Conservation (phyloP, 2,113 vertebrate genomes). For the Ursus arctos region DNA sequence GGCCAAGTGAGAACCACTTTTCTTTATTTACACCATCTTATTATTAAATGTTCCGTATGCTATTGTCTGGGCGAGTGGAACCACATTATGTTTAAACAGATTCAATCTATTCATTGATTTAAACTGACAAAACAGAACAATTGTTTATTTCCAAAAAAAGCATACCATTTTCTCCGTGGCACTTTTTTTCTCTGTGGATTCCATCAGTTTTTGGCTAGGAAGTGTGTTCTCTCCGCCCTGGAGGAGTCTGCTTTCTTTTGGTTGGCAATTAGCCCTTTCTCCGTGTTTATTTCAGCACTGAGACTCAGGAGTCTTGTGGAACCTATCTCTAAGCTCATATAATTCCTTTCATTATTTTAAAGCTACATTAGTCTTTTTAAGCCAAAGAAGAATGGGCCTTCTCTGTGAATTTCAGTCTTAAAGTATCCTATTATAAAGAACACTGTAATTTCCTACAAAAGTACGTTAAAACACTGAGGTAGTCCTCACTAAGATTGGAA, state of each 20-base stretch:
- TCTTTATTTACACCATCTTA: conserved; percentile 55
- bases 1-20: conserved; percentile 65
- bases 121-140: conserved; percentile 27
- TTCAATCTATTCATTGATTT: conserved; percentile 49
- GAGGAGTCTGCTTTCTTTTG: not conserved
- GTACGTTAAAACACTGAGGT: not conserved
- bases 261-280: not conserved
- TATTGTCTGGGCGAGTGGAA: conserved; percentile 62
- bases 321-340: not conserved
- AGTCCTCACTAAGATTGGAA: not conserved
- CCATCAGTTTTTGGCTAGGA: not conserved
- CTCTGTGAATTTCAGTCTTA: not conserved
- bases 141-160: conserved; percentile 20
- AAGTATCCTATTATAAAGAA: not conserved
- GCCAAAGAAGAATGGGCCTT: not conserved
- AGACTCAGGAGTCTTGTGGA: not conserved
- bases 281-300: not conserved
- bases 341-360: not conserved
- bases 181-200: not conserved
- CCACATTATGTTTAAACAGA: conserved; percentile 46
- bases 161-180: not conserved
- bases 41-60: conserved; percentile 65
- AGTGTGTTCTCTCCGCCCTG: not conserved
- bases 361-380: conserved; percentile 32
- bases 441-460: not conserved